Percentiles rank a stretch among this genome's conserved stretches.
Evolutionary conservation across 2,797 vertebrate genomes (phyloP).

Genomic region (Sorex maritimensis): DNA sequence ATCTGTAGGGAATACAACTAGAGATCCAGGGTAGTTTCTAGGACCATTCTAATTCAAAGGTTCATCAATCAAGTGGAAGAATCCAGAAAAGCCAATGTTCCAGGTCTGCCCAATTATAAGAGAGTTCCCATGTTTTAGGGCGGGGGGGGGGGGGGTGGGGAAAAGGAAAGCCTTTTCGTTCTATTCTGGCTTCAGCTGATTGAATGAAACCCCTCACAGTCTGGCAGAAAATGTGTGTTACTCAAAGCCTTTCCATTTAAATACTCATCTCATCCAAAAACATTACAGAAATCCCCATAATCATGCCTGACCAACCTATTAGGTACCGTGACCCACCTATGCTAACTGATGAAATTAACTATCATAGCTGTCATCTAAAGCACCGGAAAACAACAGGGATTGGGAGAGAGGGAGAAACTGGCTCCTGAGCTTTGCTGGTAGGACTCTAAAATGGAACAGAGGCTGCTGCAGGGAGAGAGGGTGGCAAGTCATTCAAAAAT

Average conservation of each 20-base stretch:
- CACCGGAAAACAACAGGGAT: neutral
- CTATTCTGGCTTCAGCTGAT: neutral
- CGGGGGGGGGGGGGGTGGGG: too few species aligned
- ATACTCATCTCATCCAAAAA: slow-evolving; percentile 16
- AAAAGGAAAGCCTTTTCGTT: neutral
- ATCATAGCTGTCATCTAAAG: neutral
- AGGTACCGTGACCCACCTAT: neutral
- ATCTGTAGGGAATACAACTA: neutral
- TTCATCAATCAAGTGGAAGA: neutral
- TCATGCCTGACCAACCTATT: neutral
- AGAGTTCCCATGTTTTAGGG: neutral
- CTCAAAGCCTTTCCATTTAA: neutral
- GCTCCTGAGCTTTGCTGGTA: neutral
- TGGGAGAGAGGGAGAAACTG: neutral
- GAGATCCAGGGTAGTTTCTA: neutral
- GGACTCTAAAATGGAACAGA: neutral
- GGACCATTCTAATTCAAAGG: neutral
- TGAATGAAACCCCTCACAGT: neutral
- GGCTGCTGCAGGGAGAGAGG: neutral
- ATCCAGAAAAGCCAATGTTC: neutral
- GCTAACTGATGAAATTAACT: slow-evolving; percentile 28
- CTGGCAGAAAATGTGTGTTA: slow-evolving; percentile 4
- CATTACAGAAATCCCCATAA: slow-evolving; percentile 14
- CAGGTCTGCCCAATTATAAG: neutral
- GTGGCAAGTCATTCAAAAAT: neutral